Evolutionary conservation across 2,113 vertebrate species (phyloP).

Genomic region (Scophthalmus maximus): DNA sequence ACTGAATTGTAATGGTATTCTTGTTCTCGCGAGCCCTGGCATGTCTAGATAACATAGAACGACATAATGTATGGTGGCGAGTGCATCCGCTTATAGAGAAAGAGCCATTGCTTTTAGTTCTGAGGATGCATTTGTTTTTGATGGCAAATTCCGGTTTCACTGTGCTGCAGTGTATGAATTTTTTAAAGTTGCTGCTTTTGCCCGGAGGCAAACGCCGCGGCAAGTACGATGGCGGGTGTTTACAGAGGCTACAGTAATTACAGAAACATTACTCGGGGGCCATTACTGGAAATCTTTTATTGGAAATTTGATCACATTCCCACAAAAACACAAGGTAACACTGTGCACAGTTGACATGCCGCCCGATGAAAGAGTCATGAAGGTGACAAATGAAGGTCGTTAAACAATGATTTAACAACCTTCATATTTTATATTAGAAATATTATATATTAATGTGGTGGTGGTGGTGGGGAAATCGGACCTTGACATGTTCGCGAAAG

Average conservation of each 20-base stretch:
- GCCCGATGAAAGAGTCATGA: too few relatives aligned
- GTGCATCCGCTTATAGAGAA: not conserved
- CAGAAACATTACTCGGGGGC: slow-evolving; percentile 23
- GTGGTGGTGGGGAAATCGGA: too few relatives aligned
- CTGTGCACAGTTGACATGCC: not conserved
- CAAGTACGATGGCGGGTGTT: slow-evolving; percentile 42
- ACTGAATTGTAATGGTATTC: not conserved
- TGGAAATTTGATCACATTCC: not conserved
- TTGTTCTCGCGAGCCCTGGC: not conserved
- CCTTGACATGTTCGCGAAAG: too few relatives aligned
- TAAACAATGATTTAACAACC: too few relatives aligned
- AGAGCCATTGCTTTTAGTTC: not conserved
- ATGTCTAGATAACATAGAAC: not conserved
- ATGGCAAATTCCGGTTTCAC: slow-evolving; percentile 41
- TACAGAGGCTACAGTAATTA: slow-evolving; percentile 39
- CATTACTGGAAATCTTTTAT: slow-evolving; percentile 5
- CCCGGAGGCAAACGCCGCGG: slow-evolving; percentile 42
- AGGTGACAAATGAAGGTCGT: too few relatives aligned
- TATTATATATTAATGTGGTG: too few relatives aligned
- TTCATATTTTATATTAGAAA: too few relatives aligned
- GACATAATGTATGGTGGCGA: not conserved
- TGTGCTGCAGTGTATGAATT: slow-evolving; percentile 51
- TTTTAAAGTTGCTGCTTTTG: slow-evolving; percentile 43
- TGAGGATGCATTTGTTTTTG: slow-evolving; percentile 15
- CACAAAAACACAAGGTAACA: not conserved